Percentiles rank a stretch among this genome's conserved stretches.
These are phyloP conservation scores for Pterophyllum scalare DNA, from an alignment of 2,113 vertebrate genomes.

Conservation along the genomic window DNA sequence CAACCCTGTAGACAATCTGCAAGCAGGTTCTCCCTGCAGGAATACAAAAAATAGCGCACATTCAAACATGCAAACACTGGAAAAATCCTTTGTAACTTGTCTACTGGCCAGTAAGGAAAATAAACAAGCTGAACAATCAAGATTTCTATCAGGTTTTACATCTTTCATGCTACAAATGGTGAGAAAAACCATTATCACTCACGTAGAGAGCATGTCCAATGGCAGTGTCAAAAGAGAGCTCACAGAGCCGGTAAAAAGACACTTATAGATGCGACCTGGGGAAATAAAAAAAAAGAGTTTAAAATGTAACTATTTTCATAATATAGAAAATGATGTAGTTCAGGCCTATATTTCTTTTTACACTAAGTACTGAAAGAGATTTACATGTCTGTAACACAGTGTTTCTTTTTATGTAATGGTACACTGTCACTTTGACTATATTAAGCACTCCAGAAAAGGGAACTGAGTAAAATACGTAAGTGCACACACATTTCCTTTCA, in stretches of 20 bases:
- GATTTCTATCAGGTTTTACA: background rate
- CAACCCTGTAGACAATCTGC: constrained; percentile 98
- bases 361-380: background rate
- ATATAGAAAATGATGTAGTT: background rate
- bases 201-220: constrained; percentile 99
- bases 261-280: constrained; percentile 99
- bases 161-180: background rate
- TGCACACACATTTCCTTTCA: background rate
- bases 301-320: background rate
- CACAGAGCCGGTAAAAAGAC: constrained; percentile 99
- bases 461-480: background rate
- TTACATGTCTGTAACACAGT: background rate
- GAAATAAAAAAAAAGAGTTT: background rate
- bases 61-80: background rate
- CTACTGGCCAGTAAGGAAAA: background rate
- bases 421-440: background rate
- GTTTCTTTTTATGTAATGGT: constrained; percentile 3
- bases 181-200: constrained; percentile 68
- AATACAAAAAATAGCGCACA: constrained; percentile 30
- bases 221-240: constrained; percentile 99
- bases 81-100: background rate
- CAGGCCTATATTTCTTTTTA: background rate
- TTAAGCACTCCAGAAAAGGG: background rate
- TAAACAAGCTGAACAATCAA: background rate
- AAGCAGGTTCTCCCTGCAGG: constrained; percentile 93